Percentiles rank a stretch among this genome's conserved stretches.
Evolutionary conservation across 2,113 vertebrate species (phyloP).

Genomic region (Zapus hudsonius): DNA sequence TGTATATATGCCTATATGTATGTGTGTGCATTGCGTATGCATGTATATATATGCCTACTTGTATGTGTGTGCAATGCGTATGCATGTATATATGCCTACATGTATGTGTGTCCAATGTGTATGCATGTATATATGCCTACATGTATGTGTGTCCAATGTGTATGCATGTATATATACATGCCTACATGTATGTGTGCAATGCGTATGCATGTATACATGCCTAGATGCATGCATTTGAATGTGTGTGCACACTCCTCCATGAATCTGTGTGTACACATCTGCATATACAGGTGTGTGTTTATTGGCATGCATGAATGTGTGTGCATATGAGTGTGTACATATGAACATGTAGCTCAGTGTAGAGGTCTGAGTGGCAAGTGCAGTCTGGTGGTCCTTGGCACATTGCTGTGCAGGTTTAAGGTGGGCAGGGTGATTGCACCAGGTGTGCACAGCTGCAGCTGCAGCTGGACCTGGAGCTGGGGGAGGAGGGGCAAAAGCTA

Average conservation of each 20-base stretch:
- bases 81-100: not conserved
- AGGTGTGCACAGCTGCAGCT: not conserved
- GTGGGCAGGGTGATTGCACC: accelerated
- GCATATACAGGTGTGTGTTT: no score
- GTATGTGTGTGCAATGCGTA: not conserved
- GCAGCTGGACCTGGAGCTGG: not conserved
- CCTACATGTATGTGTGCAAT: no score
- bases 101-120: not conserved
- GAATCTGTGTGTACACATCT: not conserved
- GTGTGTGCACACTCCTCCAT: no score
- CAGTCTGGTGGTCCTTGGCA: not conserved
- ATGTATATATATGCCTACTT: not conserved
- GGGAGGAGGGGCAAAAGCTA: not conserved
- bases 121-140: not conserved
- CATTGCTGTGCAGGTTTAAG: not conserved
- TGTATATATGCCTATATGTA: not conserved
- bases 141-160: not conserved
- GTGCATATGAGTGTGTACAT: no score
- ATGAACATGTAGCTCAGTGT: not conserved
- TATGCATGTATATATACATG: not conserved
- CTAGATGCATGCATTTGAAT: no score
- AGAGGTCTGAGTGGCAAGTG: not conserved
- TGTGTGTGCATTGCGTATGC: not conserved
- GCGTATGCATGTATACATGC: not conserved
- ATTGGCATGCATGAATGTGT: accelerated